These are phyloP conservation scores for Delphinus delphis DNA, from an alignment of 2,113 vertebrate genomes.

Conservation along the genomic window DNA sequence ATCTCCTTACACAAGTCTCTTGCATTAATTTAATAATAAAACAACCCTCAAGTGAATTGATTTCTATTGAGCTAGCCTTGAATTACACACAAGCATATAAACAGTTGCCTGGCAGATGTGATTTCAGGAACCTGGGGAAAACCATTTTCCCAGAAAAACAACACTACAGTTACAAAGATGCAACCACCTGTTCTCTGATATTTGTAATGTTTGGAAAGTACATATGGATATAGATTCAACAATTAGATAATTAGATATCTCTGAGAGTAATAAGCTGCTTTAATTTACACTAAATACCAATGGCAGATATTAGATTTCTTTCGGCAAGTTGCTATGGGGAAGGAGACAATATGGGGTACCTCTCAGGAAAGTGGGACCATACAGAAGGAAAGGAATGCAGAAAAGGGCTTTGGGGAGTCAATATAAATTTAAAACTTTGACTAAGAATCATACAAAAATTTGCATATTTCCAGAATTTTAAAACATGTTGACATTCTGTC, in stretches of 20 bases:
- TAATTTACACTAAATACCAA: background rate
- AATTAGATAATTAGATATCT: background rate
- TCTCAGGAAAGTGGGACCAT: background rate
- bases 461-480: background rate
- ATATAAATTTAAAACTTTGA: background rate
- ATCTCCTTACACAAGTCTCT: background rate
- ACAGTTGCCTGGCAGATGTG: background rate
- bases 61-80: conserved; percentile 17
- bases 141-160: background rate
- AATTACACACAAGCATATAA: background rate
- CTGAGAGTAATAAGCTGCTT: background rate
- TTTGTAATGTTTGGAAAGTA: conserved; percentile 11
- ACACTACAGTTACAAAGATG: background rate
- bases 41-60: background rate
- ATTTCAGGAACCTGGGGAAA: background rate
- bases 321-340: background rate
- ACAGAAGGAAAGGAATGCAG: background rate
- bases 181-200: background rate
- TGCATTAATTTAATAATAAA: conserved; percentile 41
- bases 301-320: background rate
- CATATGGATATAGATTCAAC: background rate
- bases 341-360: too few species aligned
- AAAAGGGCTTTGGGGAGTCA: background rate
- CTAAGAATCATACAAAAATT: background rate
- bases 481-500: background rate